Percentiles rank a stretch among this genome's conserved stretches.
Evolutionary conservation across 2,888 invertebrate species (phyloP).

Genomic region (Polyommatus icarus): DNA sequence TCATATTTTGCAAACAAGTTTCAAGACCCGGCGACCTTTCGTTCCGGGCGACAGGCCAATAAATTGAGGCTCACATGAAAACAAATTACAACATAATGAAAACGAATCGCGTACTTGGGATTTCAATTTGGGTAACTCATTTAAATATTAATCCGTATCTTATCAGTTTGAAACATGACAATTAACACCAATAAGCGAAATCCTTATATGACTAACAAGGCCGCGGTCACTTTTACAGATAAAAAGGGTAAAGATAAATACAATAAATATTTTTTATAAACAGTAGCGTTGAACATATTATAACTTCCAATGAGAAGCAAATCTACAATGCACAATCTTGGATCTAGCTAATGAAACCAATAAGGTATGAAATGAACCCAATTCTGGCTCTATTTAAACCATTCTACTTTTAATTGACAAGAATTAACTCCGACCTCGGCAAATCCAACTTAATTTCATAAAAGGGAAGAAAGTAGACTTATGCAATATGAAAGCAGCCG

Average conservation of each 20-base stretch:
- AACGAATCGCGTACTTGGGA: constrained; percentile 5
- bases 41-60: not conserved
- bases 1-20: not conserved
- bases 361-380: not conserved
- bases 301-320: not conserved
- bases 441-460: not conserved
- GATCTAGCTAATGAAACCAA: not conserved
- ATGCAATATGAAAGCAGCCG: constrained; percentile 8
- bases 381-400: not conserved
- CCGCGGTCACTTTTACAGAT: constrained; percentile 9
- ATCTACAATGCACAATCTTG: not conserved
- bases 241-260: not conserved
- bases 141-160: constrained; percentile 20
- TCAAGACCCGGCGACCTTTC: constrained; percentile 2
- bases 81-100: constrained; percentile 11
- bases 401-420: not conserved
- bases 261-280: not conserved
- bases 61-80: not conserved
- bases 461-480: constrained; percentile 6
- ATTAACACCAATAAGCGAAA: not conserved
- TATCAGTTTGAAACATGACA: constrained; percentile 24
- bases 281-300: not conserved
- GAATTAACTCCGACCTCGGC: not conserved
- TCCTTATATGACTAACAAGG: constrained; percentile 25
- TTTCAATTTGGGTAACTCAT: constrained; percentile 22